phyloP scores from a whole-genome alignment of 1,140 invertebrate species.

The Philopotamus ludificatus region DNA sequence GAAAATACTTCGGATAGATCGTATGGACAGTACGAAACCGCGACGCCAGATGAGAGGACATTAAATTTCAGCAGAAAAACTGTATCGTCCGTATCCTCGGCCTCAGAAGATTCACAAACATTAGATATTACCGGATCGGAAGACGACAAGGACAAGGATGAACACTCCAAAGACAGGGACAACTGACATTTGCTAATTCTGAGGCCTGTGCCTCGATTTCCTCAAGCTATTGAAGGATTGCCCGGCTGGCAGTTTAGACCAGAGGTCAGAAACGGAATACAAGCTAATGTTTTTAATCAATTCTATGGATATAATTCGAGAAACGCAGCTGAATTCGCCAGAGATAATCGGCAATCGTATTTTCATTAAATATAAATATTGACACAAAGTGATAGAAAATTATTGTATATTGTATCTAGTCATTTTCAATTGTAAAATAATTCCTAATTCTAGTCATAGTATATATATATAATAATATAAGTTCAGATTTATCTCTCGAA shows the following conservation, averaged over 20 bases:
- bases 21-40: slow-evolving; percentile 46
- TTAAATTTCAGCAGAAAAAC: slow-evolving; percentile 37
- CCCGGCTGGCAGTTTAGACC: slow-evolving; percentile 27
- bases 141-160: slow-evolving; percentile 36
- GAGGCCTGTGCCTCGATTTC: slow-evolving; percentile 56
- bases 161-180: slow-evolving; percentile 26
- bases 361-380: slow-evolving; percentile 16
- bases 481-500: not conserved
- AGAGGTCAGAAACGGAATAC: slow-evolving; percentile 15
- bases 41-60: slow-evolving; percentile 28
- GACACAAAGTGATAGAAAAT: not conserved
- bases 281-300: slow-evolving; percentile 24
- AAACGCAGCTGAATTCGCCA: slow-evolving; percentile 8
- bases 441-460: not conserved
- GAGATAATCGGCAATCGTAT: slow-evolving; percentile 19
- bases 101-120: slow-evolving; percentile 52
- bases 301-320: slow-evolving; percentile 27
- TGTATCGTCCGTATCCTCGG: slow-evolving; percentile 47
- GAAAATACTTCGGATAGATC: slow-evolving; percentile 41
- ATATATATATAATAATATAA: not conserved
- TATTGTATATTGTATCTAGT: slow-evolving; percentile 9
- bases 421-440: not conserved
- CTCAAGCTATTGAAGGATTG: slow-evolving; percentile 41
- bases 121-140: slow-evolving; percentile 55
- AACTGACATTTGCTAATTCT: slow-evolving; percentile 53